phyloP scores from a whole-genome alignment of 1,140 invertebrate species.

The Brachionus manjavacas region DNA sequence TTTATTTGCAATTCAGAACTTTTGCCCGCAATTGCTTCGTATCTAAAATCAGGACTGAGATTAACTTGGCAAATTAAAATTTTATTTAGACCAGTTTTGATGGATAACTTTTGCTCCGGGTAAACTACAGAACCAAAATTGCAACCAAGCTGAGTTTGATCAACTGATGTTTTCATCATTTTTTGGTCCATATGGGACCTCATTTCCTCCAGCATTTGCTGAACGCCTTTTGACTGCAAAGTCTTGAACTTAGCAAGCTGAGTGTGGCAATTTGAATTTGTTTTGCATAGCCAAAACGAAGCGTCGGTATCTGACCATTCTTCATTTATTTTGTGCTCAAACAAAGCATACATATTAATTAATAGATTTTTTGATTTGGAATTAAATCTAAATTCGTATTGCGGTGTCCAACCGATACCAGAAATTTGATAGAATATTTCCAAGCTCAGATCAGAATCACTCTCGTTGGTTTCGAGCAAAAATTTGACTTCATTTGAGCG shows the following conservation, averaged over 20 bases:
- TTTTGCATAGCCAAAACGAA: neutral
- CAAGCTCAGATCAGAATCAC: neutral
- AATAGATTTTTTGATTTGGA: neutral
- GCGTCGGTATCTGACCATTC: neutral
- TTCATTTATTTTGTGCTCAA: neutral
- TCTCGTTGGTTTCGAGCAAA: neutral
- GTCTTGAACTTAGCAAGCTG: neutral
- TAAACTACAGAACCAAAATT: neutral
- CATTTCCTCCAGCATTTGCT: neutral
- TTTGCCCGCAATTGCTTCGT: conserved; percentile 52
- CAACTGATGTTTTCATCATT: neutral
- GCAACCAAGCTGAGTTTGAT: too few relatives aligned
- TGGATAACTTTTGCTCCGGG: neutral
- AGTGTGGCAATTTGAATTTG: neutral
- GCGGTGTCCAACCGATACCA: neutral
- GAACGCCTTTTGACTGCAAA: neutral
- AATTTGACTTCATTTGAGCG: neutral
- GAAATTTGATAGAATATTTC: neutral
- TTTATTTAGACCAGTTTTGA: neutral
- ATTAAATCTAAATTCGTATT: neutral
- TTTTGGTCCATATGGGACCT: neutral
- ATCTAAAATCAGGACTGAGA: conserved; percentile 50
- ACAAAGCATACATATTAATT: neutral
- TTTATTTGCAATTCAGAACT: conserved; percentile 52
- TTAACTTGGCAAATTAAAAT: conserved; percentile 45